These are phyloP conservation scores for Palythoa grandiflora DNA, from an alignment of 92 coral and sea anemone genomes.

Conservation along the genomic window DNA sequence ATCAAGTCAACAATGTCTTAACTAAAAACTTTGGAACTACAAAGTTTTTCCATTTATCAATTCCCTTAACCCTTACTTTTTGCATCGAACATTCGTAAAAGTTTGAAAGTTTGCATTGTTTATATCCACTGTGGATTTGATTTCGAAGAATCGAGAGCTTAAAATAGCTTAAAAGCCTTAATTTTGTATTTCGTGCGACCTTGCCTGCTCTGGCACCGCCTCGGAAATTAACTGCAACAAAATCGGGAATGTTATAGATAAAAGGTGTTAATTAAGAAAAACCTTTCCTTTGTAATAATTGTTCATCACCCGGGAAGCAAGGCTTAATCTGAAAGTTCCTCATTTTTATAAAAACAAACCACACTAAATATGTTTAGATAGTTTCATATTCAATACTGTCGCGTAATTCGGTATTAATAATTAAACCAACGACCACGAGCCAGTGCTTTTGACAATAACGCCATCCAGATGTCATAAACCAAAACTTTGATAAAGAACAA, in stretches of 20 bases:
- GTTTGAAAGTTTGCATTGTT: neutral
- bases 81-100: neutral
- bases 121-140: neutral
- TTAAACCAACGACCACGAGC: slow-evolving; percentile 24
- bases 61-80: neutral
- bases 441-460: neutral
- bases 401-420: slow-evolving; percentile 18
- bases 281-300: slow-evolving; percentile 22
- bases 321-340: neutral
- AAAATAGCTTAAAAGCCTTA: neutral
- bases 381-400: neutral
- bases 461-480: slow-evolving; percentile 29
- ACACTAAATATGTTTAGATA: neutral
- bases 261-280: slow-evolving; percentile 56
- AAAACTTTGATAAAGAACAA: neutral
- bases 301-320: slow-evolving; percentile 17
- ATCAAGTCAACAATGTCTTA: slow-evolving; percentile 45
- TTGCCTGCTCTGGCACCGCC: slow-evolving; percentile 24
- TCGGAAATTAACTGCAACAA: slow-evolving; percentile 41
- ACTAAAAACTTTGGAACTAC: neutral
- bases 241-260: slow-evolving; percentile 12
- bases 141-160: neutral
- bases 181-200: slow-evolving; percentile 4
- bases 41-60: neutral
- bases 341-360: slow-evolving; percentile 21